Base-by-base conservation (phyloP, 2,113 vertebrate genomes). In the Engraulis encrasicolus region DNA sequence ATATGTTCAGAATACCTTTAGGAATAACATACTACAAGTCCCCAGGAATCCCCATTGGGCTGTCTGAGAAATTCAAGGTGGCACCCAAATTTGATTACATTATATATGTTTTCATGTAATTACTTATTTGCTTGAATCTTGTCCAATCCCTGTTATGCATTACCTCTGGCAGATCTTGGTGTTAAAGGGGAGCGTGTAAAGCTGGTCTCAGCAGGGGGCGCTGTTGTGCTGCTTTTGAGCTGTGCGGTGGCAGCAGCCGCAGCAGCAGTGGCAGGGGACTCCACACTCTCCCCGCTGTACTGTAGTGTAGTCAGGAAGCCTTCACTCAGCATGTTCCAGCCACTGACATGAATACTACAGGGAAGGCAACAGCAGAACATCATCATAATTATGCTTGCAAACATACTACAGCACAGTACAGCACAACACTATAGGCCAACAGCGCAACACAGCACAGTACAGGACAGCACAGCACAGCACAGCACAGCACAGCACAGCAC, bases 241-340 rank as follows among this genome's bases (percentile, higher is more conserved):
- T 48, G 48, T 50, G 23, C 0, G 14, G 20, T 14, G 52, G n/a
- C n/a, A n/a, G n/a, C n/a, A n/a, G n/a, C n/a, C n/a, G n/a, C n/a
- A n/a, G n/a, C n/a, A n/a, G n/a, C n/a, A n/a, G n/a, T n/a, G n/a
- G 34, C 34, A 20, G 12, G 38, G 31, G 40, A 50, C 15, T 85
- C 49, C 31, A 15, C 82, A 49, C 3, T 18, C 11, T 83, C 45
- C 48, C 83, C 17, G 1, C 23, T 84, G 79, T 84, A 82, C 20
- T 79, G 84, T 38, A 88, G 54, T 34, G 87, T 27, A 23, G 84
- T 81, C 80, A 90, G 86, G 81, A 87, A 90, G 3, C 82, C 83
- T 82, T 90, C 89, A 31, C 86, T 83, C 11, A 90, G 87, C 89
- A 90, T 90, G 79, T 74, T 74, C 27, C 15, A 12, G 15, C 66